A percentile compares a stretch with the other conserved stretches of the same genome.
Conservation (phyloP, 2,113 vertebrate species). For the Syngnathus scovelli region DNA sequence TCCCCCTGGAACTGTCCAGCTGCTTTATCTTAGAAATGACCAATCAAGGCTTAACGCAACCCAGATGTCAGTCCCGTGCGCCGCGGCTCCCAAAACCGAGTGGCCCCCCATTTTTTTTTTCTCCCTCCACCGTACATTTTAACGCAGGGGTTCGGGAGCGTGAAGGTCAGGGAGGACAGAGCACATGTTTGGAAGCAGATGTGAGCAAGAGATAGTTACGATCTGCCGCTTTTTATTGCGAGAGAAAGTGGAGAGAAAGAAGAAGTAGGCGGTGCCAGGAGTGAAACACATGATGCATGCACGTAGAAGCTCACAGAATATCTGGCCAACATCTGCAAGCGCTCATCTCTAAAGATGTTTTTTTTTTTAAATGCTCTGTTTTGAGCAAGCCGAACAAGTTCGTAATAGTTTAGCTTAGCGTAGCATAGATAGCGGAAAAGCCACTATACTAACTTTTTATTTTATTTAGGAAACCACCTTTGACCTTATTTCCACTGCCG, state of each 20-base stretch:
- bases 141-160: slow-evolving; percentile 34
- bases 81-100: slow-evolving; percentile 56
- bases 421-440: background rate
- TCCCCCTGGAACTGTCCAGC: slow-evolving; percentile 65
- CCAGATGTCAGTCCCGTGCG: slow-evolving; percentile 60
- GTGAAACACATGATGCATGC: slow-evolving; percentile 9
- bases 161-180: slow-evolving; percentile 39
- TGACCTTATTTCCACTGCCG: no score
- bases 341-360: slow-evolving; percentile 50
- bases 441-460: background rate
- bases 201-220: slow-evolving; percentile 31
- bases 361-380: background rate
- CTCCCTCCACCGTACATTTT: background rate
- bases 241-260: slow-evolving; percentile 13
- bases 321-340: slow-evolving; percentile 59
- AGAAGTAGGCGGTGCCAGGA: slow-evolving; percentile 4
- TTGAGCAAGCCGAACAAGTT: background rate
- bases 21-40: slow-evolving; percentile 63
- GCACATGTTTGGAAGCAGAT: slow-evolving; percentile 56
- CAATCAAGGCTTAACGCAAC: slow-evolving; percentile 65
- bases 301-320: slow-evolving; percentile 6
- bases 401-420: background rate
- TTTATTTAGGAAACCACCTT: background rate
- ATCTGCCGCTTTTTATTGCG: slow-evolving; percentile 34
- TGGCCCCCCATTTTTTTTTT: background rate